Evolutionary conservation across 1,140 invertebrate genomes (phyloP), one percentile per base, ranked within the genome.

Genomic region (Chironomus striatipennis): DNA sequence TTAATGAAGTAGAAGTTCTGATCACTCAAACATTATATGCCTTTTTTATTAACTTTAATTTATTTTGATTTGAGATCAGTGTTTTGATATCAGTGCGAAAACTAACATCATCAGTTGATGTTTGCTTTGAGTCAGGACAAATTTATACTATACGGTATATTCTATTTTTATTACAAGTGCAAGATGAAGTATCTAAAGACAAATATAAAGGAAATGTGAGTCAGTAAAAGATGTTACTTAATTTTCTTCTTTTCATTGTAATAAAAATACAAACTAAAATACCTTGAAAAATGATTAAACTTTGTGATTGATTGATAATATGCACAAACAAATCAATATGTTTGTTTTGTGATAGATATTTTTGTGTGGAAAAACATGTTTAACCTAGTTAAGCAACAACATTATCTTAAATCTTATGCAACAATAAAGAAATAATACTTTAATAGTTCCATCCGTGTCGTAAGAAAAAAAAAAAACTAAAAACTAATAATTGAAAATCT

Each of bases 371-470:
- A 34, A 34, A 34, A 34, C 24, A 34, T 34, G 24, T n/a, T 57
- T n/a, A 57, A 57, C 47, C 47, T 57, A 57, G 47, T 57, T 57
- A n/a, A n/a, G 47, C 47, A 57, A 47, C 15, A 47, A 34, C 24
- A 34, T n/a, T 57, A 57, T 57, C 47, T 57, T 15, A 5, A 57
- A n/a, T 57, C 47, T 57, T 57, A 57, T 57, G 47, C 47, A 57
- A 57, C 47, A 57, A n/a, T n/a, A 57, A 57, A 57, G n/a, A n/a
- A 57, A 57, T 57, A 57, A 57, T 57, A 57, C n/a, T 57, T 57
- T 12, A 57, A 12, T n/a, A 12, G n/a, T 57, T n/a, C 47, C 47
- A 57, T 57, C 47, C n/a, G 12, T 57, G 47, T 57, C 47, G 47
- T 57, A 57, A 57, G 47, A 34, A 34, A 57, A 57, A n/a, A n/a